Conservation (phyloP, 2,888 invertebrate genomes). For the Dysmachus trigonus region DNA sequence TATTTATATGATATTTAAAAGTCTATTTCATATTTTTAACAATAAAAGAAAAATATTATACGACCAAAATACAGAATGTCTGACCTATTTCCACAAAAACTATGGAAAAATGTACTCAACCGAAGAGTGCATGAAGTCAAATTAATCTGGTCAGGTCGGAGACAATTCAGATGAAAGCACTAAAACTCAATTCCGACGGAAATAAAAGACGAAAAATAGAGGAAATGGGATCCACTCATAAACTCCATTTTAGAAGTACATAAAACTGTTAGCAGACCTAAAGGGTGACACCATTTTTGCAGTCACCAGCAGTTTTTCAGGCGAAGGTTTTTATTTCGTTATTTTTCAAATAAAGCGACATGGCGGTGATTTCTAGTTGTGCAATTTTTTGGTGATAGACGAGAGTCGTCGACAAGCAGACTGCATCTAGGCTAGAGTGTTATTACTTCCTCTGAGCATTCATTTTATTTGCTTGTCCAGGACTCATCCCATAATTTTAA, state of each 20-base stretch:
- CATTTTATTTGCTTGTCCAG: not conserved
- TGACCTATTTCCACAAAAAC: not conserved
- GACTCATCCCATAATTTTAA: constrained; percentile 15
- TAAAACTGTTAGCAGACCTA: not conserved
- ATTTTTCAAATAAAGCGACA: not conserved
- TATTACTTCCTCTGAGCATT: constrained; percentile 19
- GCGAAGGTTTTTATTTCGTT: not conserved
- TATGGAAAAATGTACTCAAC: not conserved
- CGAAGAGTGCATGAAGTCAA: not conserved
- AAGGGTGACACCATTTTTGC: not conserved
- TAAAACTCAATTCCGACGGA: not conserved
- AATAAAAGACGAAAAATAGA: not conserved
- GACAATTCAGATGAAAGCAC: not conserved
- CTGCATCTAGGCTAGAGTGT: not conserved
- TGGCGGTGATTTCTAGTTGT: not conserved
- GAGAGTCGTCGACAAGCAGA: not conserved
- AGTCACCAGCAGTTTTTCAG: not conserved
- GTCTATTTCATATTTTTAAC: too few relatives aligned
- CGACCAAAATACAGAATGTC: not conserved
- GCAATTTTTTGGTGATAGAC: not conserved
- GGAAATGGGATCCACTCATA: not conserved
- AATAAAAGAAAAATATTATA: not conserved
- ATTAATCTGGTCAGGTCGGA: not conserved
- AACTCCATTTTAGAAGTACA: not conserved
- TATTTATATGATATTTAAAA: too few relatives aligned